Conservation (phyloP, 2,113 vertebrate species). For the Steatornis caripensis region DNA sequence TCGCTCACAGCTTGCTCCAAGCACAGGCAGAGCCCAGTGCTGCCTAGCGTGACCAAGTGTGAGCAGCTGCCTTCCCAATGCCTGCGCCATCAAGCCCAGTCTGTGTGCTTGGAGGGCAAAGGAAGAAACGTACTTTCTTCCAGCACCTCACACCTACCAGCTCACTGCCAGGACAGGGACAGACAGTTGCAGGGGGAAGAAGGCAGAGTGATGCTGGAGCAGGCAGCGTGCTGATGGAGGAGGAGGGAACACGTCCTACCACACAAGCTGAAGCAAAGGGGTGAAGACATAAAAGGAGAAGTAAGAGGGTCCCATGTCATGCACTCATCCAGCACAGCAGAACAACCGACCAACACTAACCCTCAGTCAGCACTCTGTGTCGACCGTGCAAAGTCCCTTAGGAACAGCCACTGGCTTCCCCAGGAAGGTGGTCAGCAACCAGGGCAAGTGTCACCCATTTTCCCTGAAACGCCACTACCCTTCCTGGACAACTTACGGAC, state of each 20-base stretch:
- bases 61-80: accelerated
- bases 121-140: neutral
- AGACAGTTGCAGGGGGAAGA: neutral
- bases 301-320: neutral
- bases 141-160: neutral
- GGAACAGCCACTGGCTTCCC: neutral
- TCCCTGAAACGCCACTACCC: neutral
- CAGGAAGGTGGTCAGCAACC: neutral
- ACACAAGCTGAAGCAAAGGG: neutral
- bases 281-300: neutral
- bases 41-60: neutral
- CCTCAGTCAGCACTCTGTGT: neutral
- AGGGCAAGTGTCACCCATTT: neutral
- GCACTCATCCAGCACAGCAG: neutral
- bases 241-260: neutral
- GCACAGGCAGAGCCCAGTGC: accelerated
- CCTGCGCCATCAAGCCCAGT: neutral
- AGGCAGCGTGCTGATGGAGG: neutral
- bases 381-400: neutral
- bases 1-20: neutral
- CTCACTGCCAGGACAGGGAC: neutral
- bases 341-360: neutral
- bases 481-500: neutral
- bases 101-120: neutral
- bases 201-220: accelerated